A percentile compares a stretch with the other conserved stretches of the same genome.
These are phyloP conservation scores for Delia radicum DNA, from an alignment of 1,140 invertebrate genomes.

Conservation along the genomic window DNA sequence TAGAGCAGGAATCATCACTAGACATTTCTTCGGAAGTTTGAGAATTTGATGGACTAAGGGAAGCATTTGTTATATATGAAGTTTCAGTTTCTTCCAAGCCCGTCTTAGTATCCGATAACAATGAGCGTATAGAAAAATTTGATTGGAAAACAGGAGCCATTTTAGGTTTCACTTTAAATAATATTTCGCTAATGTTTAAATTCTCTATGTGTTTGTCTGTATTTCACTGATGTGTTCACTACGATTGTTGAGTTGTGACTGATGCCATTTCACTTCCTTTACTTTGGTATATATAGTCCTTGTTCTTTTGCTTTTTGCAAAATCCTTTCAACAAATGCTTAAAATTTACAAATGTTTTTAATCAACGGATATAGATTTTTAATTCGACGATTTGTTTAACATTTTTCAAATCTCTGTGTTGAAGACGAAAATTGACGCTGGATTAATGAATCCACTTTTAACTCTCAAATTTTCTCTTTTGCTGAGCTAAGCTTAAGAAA, in stretches of 20 bases:
- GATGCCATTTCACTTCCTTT: constrained; percentile 2
- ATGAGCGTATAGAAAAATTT: constrained; percentile 24
- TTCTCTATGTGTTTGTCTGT: neutral
- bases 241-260: neutral
- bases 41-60: neutral
- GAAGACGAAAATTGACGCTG: neutral
- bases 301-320: neutral
- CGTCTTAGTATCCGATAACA: constrained; percentile 12
- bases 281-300: neutral
- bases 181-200: constrained; percentile 3
- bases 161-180: constrained; percentile 4
- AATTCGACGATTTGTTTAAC: constrained; percentile 5
- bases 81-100: neutral
- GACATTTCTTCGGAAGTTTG: neutral
- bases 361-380: neutral
- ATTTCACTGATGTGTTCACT: neutral
- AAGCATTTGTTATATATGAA: neutral
- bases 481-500: constrained; percentile 3
- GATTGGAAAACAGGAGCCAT: constrained; percentile 24
- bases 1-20: neutral
- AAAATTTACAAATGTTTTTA: constrained; percentile 1
- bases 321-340: neutral
- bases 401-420: neutral
- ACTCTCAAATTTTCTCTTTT: neutral
- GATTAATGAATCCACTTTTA: constrained; percentile 12